Base-by-base conservation (phyloP, 2,113 vertebrate species). In the Origma solitaria region DNA sequence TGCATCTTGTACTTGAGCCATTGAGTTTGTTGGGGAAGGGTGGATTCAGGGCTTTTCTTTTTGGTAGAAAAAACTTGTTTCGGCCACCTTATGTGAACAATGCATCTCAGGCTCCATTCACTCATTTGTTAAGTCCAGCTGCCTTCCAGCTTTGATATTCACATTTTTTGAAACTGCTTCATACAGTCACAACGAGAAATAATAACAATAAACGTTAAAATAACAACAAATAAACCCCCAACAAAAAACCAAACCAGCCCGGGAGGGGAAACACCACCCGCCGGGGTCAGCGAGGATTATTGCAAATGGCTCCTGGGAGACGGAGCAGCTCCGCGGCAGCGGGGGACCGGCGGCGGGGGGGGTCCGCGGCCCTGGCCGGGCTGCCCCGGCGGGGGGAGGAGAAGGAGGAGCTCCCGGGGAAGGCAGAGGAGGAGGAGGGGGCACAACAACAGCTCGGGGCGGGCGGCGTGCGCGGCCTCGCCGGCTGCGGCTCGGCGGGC, bases 271-370 rank as follows among this genome's bases (percentile, higher is more conserved):
- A 79, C 81, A 37, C 81, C 92, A 82, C 89, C 87, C 94, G 78
- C 61, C 54, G 78, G 91, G 88, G 86, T 92, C 89, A 87, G 58
- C 76, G 71, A 81, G n/a, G 82, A 93, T 95, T 97, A 96, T 96
- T 96, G 96, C 96, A 96, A 96, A 96, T 94, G 96, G 95, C 93
- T 96, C 93, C 95, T 66, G 81, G 82, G 93, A 92, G 86, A 71
- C 61, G 47, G 65, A 68, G 94, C 51, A 71, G 76, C 90, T 84
- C 88, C 24, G 90, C 87, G 85, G 66, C 57, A n/a, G 57, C 71
- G 60, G 71, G 58, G 75, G 18, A 64, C 78, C 71, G 68, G 61
- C 70, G 66, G 75, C 51, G 37, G 65, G 60, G 60, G 71, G 76
- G 75, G 57, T 21, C 72, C 44, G 61, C 60, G 44, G 82, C 86